phyloP scores from a whole-genome alignment of 2,797 vertebrate genomes.

The Aldrovandia affinis region DNA sequence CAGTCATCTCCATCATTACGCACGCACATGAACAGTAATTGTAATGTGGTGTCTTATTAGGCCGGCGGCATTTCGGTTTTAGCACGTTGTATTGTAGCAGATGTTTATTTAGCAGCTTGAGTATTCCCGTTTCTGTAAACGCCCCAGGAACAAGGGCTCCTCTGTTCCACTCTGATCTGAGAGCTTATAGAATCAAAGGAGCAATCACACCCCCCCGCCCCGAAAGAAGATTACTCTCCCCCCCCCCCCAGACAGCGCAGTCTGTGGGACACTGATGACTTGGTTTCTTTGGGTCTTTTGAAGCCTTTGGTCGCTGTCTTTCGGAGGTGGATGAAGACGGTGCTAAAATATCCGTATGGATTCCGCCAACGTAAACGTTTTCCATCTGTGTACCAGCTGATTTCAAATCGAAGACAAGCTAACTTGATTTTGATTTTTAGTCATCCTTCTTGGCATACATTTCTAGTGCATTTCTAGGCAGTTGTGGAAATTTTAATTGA shows the following conservation, averaged over 20 bases:
- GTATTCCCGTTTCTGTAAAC: background rate
- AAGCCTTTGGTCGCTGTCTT: background rate
- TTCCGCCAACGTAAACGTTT: background rate
- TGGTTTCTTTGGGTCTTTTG: constrained; percentile 2
- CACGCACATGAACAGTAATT: too few species aligned
- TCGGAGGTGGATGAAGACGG: background rate
- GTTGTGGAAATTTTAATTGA: background rate
- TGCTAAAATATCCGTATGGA: background rate
- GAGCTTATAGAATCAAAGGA: constrained; percentile 16
- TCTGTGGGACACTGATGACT: background rate
- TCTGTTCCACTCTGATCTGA: background rate
- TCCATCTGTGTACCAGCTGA: background rate
- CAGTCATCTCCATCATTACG: too few species aligned
- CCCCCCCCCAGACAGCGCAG: background rate
- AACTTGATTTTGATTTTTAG: background rate
- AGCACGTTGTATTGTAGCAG: too few species aligned
- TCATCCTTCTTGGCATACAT: background rate
- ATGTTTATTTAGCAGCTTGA: too few species aligned
- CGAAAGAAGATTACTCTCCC: background rate
- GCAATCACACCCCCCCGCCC: background rate
- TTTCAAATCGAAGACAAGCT: background rate
- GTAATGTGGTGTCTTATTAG: too few species aligned
- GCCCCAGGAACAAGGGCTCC: background rate
- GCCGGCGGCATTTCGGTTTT: too few species aligned
- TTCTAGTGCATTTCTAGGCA: background rate